Evolutionary conservation across 2,888 invertebrate species (phyloP).

Genomic region (Microctonus brassicae): DNA sequence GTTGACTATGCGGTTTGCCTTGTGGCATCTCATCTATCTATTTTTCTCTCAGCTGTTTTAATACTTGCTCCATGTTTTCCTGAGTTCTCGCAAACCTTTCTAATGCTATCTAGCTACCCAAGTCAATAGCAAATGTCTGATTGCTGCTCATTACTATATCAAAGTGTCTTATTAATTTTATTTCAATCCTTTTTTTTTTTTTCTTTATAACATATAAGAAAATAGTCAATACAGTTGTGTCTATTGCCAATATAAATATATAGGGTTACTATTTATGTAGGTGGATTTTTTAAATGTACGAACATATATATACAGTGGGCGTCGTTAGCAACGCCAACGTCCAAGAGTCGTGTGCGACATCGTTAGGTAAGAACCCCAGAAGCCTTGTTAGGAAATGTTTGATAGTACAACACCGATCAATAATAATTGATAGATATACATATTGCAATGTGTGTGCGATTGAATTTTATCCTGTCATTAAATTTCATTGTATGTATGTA

Average conservation of each 20-base stretch:
- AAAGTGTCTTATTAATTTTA: neutral
- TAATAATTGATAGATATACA: neutral
- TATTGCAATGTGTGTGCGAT: neutral
- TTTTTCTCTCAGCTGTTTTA: conserved; percentile 51
- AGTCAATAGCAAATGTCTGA: neutral
- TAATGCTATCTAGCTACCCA: conserved; percentile 49
- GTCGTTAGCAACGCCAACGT: conserved; percentile 42
- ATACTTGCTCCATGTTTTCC: neutral
- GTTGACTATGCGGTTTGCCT: conserved; percentile 63
- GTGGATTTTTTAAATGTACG: conserved; percentile 8
- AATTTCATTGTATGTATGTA: neutral
- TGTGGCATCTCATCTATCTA: conserved; percentile 58
- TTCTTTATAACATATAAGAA: no score
- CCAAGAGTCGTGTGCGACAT: conserved; percentile 9
- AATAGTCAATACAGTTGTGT: neutral
- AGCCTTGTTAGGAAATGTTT: conserved; percentile 31
- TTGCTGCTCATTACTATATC: neutral
- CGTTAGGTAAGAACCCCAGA: conserved; percentile 30
- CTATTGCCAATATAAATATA: no score
- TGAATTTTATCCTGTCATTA: conserved; percentile 2
- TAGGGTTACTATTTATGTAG: neutral
- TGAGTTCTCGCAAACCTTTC: conserved; percentile 56
- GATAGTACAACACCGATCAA: conserved; percentile 6
- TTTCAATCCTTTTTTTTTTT: neutral
- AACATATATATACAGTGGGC: conserved; percentile 48